Percentiles rank a stretch among this genome's conserved stretches.
Conservation (phyloP, 2,888 invertebrate genomes). For the Drosophila borborema region DNA sequence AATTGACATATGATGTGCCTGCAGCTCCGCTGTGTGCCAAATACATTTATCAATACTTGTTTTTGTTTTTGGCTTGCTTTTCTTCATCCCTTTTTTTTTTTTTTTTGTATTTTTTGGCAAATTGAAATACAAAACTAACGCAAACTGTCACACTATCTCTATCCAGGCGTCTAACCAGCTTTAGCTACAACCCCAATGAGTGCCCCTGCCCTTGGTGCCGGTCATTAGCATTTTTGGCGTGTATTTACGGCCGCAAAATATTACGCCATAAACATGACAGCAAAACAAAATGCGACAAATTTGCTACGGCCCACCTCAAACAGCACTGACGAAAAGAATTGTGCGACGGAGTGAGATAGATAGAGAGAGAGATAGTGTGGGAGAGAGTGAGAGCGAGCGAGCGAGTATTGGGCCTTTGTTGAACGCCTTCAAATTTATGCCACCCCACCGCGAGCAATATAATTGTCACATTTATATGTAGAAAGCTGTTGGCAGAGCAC, state of each 20-base stretch:
- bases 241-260: slow-evolving; percentile 79
- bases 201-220: slow-evolving; percentile 21
- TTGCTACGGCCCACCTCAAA: slow-evolving; percentile 55
- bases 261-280: slow-evolving; percentile 79
- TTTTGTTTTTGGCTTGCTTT: background rate
- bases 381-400: background rate
- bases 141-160: slow-evolving; percentile 52
- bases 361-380: background rate
- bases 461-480: slow-evolving; percentile 70
- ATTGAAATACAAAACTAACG: slow-evolving; percentile 67
- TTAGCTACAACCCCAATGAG: background rate
- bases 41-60: slow-evolving; percentile 73
- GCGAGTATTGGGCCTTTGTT: slow-evolving; percentile 29
- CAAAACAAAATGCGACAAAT: slow-evolving; percentile 80
- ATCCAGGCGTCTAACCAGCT: slow-evolving; percentile 24
- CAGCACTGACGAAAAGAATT: background rate
- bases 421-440: slow-evolving; percentile 56
- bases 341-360: background rate
- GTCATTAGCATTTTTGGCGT: slow-evolving; percentile 79
- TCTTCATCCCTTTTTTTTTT: background rate
- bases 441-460: slow-evolving; percentile 58
- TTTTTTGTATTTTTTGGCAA: slow-evolving; percentile 32
- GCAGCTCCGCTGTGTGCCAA: slow-evolving; percentile 54
- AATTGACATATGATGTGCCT: slow-evolving; percentile 77
- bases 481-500: slow-evolving; percentile 4